Evolutionary conservation across 1,140 invertebrate genomes (phyloP).

Genomic region (Rhagoletis zephyria): DNA sequence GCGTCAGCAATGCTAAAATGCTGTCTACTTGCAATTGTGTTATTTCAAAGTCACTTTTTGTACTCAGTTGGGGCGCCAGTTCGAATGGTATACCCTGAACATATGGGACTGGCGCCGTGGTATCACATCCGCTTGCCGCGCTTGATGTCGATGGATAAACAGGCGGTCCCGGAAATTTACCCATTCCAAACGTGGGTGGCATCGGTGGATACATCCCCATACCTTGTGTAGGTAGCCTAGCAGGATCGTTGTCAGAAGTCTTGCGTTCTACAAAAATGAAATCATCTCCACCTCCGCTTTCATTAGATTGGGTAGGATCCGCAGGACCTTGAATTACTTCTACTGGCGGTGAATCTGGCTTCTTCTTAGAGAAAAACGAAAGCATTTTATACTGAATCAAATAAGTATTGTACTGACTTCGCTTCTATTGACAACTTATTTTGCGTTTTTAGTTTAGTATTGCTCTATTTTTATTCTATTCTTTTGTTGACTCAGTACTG

Average conservation of each 20-base stretch:
- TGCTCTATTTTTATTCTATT: slow-evolving; percentile 22
- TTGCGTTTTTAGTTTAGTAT: neutral
- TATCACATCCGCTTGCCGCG: neutral
- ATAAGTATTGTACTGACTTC: neutral
- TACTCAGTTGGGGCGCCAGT: slow-evolving; percentile 64
- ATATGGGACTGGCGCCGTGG: slow-evolving; percentile 62
- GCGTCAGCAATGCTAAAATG: slow-evolving; percentile 67
- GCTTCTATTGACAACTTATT: neutral
- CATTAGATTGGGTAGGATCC: slow-evolving; percentile 58
- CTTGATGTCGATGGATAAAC: slow-evolving; percentile 9
- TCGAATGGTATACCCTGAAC: slow-evolving; percentile 71
- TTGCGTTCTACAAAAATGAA: slow-evolving; percentile 70
- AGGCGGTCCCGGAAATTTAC: slow-evolving; percentile 59
- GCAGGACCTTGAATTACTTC: slow-evolving; percentile 68
- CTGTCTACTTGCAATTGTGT: slow-evolving; percentile 67
- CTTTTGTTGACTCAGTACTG: slow-evolving; percentile 36
- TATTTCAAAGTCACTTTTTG: slow-evolving; percentile 61
- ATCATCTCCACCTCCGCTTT: slow-evolving; percentile 61
- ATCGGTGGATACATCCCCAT: slow-evolving; percentile 66
- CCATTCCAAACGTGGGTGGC: slow-evolving; percentile 58
- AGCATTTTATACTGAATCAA: slow-evolving; percentile 62
- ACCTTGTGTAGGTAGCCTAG: slow-evolving; percentile 18
- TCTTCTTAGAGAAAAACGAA: slow-evolving; percentile 64
- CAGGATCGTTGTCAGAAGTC: slow-evolving; percentile 56
- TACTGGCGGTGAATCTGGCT: slow-evolving; percentile 65